Evolutionary conservation across 1,140 invertebrate species (phyloP), one percentile per base, ranked within the genome.

Genomic region (Nylanderia fulva): DNA sequence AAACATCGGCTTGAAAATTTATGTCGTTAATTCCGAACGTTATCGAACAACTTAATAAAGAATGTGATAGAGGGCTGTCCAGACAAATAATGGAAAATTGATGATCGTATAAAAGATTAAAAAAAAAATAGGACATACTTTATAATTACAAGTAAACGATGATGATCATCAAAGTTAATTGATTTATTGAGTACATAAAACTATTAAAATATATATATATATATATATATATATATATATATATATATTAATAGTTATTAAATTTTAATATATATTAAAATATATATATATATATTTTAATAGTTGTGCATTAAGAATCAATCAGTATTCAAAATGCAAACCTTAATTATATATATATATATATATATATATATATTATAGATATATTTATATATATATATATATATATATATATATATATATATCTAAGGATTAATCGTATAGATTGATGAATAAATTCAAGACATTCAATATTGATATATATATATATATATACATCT

Each of bases 81-180:
- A 29, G 29, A 29, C n/a, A 77, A 79, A 79, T 68, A 79, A 68
- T 68, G 61, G 76, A 54, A 33, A 54, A 56, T 56, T 79, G 45
- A 79, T 79, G 63, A 6, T 3, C 15, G 45, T 21, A 21, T 21
- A 79, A 68, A 39, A 45, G 21, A 36, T 33, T n/a, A 54, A 79
- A 68, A 79, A 54, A 79, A 68, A 79, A 66, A 15, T 36, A 8
- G 29, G 24, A 0, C 45, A 18, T 9, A 21, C n/a, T 39, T 68
- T 79, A 39, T 79, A 39, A 68, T 66, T 68, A 64, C 27, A 63
- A 18, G 24, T 27, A 79, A 18, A 8, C 42, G 71, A 68, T 79
- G 13, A 21, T 27, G 61, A 21, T 33, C 21, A 33, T 54, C 21
- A 48, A 5, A 29, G 18, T 68, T 48, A 39, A 68, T 79, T 79